Evolutionary conservation across 2,888 invertebrate species (phyloP), one percentile per base, ranked within the genome.

Genomic region (Nemoura dubitans): DNA sequence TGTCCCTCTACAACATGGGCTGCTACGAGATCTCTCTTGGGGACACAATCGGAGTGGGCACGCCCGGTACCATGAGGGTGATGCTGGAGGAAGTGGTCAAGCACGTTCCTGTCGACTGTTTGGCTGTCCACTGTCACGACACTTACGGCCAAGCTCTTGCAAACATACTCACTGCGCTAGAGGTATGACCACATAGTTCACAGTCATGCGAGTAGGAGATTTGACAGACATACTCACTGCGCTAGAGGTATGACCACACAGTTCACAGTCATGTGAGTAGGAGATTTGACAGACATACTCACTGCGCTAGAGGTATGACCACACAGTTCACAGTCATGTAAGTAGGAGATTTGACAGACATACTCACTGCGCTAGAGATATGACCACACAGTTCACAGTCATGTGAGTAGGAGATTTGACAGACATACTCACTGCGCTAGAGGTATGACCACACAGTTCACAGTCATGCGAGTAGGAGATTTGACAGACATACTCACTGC

Each of bases 1-100:
- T 95, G 89, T 92, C 94, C 0, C 92, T 99, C 89, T 92, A 96
- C 78, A 92, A 95, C 10, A 94, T 97, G 93, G 99, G 99, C 0
- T 99, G 99, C 91, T 98, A 98, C 91, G 99, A 99, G 92, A 94
- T 99, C 76, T 98, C 98, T 0, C 92, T 99, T 83, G 99, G 99
- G 0, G 99, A 99, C 91, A 99, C 99, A 0, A 99, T 99, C 86
- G 99, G 99, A 0, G 96, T 98, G 0, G 99, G 98, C 27, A 97
- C 97, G 0, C 96, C 96, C 0, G 95, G 95, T 1, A 95, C 95
- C 0, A 96, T 99, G 89, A 92, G 94, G 27, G 92, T 92, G 77
- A 94, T 99, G 93, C 91, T 99, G 80, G 93, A 94, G 86, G 97
- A 96, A 90, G 95, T 99, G 0, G 90, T 95, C 14, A 92, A 92